Base-by-base conservation (phyloP, 2,888 invertebrate species). In the Acleris emargana region DNA sequence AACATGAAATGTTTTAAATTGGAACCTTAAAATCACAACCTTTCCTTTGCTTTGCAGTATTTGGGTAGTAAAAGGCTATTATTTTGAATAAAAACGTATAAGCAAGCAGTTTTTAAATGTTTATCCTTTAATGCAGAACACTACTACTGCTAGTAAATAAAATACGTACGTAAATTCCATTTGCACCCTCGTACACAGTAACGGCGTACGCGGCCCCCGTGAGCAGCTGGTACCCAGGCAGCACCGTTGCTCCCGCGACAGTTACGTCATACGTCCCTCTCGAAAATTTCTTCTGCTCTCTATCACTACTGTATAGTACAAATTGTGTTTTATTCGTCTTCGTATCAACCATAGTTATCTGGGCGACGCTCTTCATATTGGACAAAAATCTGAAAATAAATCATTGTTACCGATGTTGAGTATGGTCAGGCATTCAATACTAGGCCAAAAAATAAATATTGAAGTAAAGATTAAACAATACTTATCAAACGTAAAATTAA, bases 161-260 rank as follows among this genome's bases (percentile, higher is more conserved):
- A n/a, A 38, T 55, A 64, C 64, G 11, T 61, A 59, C 64, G 42
- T 63, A 64, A 58, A 73, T 75, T 11, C 86, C 84, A n/a, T 74
- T 72, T 0, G 73, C 74, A 53, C 87, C 86, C 71, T 90, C 76
- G 74, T 88, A 81, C 64, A 92, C 78, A 72, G 94, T 84, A 11
- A 95, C 76, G 0, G 94, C 94, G 72, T 96, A 96, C 16, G 95
- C 95, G 16, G 95, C 96, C 0, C 96, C 96, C 5, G 94, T 79
- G 73, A 90, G 83, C 1, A 95, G 84, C 0, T 68, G 69, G 68
- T 82, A 91, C 61, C 79, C 75, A 17, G 76, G 71, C 17, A 87
- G 54, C 6, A 92, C 76, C 32, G 71, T 69, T 28, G 77, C 72
- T 0, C 80, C 82, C 60, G 87, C 79, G 1, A 94, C 71, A 7